A percentile compares a stretch with the other conserved stretches of the same genome.
Evolutionary conservation across 2,888 invertebrate genomes (phyloP).

Genomic region (Cataglyphis rosenhaueri): DNA sequence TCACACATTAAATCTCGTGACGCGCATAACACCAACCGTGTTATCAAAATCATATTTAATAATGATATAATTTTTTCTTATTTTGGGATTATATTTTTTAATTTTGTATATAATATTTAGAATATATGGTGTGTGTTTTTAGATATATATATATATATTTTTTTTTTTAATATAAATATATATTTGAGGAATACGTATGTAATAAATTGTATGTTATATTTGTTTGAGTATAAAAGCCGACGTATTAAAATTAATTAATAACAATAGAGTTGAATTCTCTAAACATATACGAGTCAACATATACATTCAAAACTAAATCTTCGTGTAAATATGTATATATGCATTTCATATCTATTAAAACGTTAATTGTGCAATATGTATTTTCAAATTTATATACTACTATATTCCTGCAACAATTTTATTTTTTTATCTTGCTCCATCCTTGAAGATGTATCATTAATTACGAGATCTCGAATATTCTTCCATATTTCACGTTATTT

Average conservation of each 20-base stretch:
- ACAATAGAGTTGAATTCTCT: not conserved
- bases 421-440: not conserved
- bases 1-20: not conserved
- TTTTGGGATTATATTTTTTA: not conserved
- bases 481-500: slow-evolving; percentile 33
- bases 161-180: not conserved
- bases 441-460: not conserved
- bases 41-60: not conserved
- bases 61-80: not conserved
- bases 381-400: not conserved
- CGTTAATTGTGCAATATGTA: not conserved
- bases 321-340: not conserved
- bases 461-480: not conserved
- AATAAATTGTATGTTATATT: not conserved
- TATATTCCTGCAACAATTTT: not conserved
- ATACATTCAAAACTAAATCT: not conserved
- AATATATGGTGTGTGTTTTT: not conserved
- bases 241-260: not conserved
- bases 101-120: not conserved
- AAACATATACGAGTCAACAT: not conserved
- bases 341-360: not conserved
- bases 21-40: not conserved
- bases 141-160: not conserved
- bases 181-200: not conserved
- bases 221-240: not conserved